A percentile compares a stretch with the other conserved stretches of the same genome.
These are phyloP conservation scores for Serranus cabrilla DNA, from an alignment of 2,797 vertebrate species.

Conservation along the genomic window DNA sequence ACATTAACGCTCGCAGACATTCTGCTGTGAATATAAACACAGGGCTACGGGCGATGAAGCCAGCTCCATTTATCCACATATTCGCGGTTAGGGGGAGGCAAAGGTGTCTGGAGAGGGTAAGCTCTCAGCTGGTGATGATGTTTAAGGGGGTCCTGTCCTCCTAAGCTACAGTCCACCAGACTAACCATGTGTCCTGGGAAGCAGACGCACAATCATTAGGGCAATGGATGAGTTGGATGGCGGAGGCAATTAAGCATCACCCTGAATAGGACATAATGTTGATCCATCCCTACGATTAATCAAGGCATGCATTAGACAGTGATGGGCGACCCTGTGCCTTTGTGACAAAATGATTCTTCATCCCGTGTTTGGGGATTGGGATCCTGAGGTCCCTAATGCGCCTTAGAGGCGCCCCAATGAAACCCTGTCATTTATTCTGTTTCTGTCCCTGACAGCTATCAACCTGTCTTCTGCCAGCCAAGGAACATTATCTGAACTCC, in stretches of 20 bases:
- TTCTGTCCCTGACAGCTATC: constrained; percentile 96
- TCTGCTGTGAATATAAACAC: constrained; percentile 87
- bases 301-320: constrained; percentile 99
- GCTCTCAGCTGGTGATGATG: constrained; percentile 66
- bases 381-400: constrained; percentile 96
- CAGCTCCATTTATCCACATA: constrained; percentile 87
- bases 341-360: constrained; percentile 99
- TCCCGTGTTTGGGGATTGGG: constrained; percentile 91
- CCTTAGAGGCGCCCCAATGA: constrained; percentile 96
- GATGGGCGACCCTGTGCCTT: constrained; percentile 96
- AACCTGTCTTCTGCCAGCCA: constrained; percentile 97
- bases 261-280: constrained; percentile 98
- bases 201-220: constrained; percentile 95
- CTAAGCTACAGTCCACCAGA: constrained; percentile 76
- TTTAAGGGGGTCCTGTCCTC: constrained; percentile 68
- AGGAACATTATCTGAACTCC: constrained; percentile 99
- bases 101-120: constrained; percentile 75
- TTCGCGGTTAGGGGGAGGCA: constrained; percentile 87
- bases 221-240: constrained; percentile 94
- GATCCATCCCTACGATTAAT: constrained; percentile 99
- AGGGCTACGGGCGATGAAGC: constrained; percentile 80
- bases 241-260: constrained; percentile 96
- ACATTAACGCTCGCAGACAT: constrained; percentile 96
- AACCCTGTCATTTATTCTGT: constrained; percentile 98
- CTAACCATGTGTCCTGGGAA: constrained; percentile 92